phyloP scores from a whole-genome alignment of 1,140 invertebrate genomes.

The Aphelenchoides fujianensis region DNA sequence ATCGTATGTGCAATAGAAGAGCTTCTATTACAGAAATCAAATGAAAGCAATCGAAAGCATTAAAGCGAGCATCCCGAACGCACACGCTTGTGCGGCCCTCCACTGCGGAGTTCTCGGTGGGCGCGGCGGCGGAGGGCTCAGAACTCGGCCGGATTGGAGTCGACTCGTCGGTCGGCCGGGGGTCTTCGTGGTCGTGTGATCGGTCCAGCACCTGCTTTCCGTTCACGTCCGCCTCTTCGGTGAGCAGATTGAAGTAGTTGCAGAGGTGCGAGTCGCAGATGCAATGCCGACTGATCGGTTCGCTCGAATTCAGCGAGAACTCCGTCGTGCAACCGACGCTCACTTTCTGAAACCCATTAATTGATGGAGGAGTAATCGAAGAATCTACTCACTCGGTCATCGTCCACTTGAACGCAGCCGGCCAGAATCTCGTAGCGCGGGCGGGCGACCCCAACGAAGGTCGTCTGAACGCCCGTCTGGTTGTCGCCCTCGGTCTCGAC shows the following conservation, averaged over 20 bases:
- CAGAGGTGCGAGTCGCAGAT: constrained; percentile 60
- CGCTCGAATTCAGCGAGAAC: constrained; percentile 48
- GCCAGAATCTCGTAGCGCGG: constrained; percentile 56
- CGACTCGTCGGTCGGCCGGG: not conserved
- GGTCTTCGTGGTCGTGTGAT: constrained; percentile 16
- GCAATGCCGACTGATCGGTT: constrained; percentile 55
- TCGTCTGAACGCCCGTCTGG: constrained; percentile 31
- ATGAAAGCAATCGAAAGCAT: too few species aligned
- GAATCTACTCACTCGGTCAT: constrained; percentile 46
- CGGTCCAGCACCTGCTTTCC: constrained; percentile 2
- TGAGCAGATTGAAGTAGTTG: constrained; percentile 56
- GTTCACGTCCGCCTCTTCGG: constrained; percentile 15
- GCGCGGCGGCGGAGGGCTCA: not conserved
- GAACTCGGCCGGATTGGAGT: not conserved
- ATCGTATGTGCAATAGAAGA: too few species aligned
- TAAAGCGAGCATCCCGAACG: too few species aligned
- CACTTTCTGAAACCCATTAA: constrained; percentile 58
- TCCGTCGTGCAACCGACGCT: constrained; percentile 56
- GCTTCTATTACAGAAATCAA: too few species aligned
- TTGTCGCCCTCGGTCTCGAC: constrained; percentile 37
- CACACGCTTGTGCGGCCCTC: too few species aligned
- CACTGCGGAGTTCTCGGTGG: too few species aligned
- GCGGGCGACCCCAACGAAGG: constrained; percentile 43
- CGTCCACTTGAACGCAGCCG: constrained; percentile 60
- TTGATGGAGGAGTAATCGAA: not conserved